Evolutionary conservation across 2,888 invertebrate species (phyloP), one percentile per base, ranked within the genome.

Genomic region (Pseudeuparius sepicola): DNA sequence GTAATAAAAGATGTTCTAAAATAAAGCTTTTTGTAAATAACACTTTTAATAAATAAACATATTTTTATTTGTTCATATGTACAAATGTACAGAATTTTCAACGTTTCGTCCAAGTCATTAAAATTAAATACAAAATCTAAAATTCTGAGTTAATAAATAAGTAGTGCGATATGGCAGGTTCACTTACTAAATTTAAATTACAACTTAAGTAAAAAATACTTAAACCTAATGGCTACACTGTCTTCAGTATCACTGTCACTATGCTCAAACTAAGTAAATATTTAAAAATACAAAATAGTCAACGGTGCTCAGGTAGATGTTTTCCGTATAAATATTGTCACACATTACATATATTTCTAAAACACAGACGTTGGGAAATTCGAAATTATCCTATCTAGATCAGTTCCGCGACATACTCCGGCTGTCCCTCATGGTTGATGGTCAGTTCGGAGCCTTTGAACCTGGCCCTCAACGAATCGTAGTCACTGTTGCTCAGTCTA

Each of bases 381-480:
- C n/a, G n/a, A n/a, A n/a, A n/a, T n/a, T 39, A 43, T 34, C 14
- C 41, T 65, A 72, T 20, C 35, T 35, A 41, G 52, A 72, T 70
- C 51, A 73, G 63, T 55, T 71, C 73, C 34, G 73, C 70, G 42
- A 73, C 69, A 46, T 71, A 71, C 51, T 73, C 71, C 9, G 71
- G 70, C 51, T 72, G 71, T 31, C 70, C 71, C 41, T 70, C 67
- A 43, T 66, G 64, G 50, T 68, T 69, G 35, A 69, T 59, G 20
- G 67, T 66, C 30, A 71, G 54, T 46, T 67, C 67, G n/a, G 68
- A 60, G 25, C 61, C 56, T 38, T 58, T 56, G 36, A 53, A 57
- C 40, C 51, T 47, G 4, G 57, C 53, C 41, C 56, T 45, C 24
- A 51, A 51, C 4, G 53, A 47, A 28, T 52, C 54, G 34, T 52